Evolutionary conservation across 2,113 vertebrate genomes (phyloP), one percentile per base, ranked within the genome.

Genomic region (Seriola rivoliana): DNA sequence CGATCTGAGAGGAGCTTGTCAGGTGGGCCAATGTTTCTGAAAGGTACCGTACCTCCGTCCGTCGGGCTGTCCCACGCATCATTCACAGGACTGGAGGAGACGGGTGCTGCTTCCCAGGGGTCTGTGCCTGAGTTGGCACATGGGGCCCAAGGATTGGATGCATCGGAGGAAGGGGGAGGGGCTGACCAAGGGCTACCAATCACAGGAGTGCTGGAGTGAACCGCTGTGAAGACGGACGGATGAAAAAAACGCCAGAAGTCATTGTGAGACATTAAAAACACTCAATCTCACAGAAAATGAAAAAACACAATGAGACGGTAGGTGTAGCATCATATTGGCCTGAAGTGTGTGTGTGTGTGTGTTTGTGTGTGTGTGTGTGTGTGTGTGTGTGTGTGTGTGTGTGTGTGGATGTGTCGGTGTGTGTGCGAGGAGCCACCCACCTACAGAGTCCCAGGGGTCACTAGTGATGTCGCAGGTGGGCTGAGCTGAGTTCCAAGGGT

Each of bases 81-180:
- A 75, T 90, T 3, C 89, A 90, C 68, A 77, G 91, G 89, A 92
- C 90, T 92, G 58, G 91, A 78, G 55, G 85, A 89, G 66, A 76
- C 85, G 86, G 95, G 95, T 52, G 92, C 92, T 81, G 95, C 91
- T 79, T 97, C 96, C 97, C 97, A 98, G 0, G 95, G 96, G 82
- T 96, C 96, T 9, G 94, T 89, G 72, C 92, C 89, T 0, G 94
- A 86, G 74, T 95, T 93, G 64, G 93, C 82, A 83, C 74, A 84
- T 12, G 95, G 93, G 29, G 91, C 91, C 95, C 95, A 95, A 16
- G 92, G 91, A 65, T 94, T 93, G 78, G 92, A 64, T 10, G 85
- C 67, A 34, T 82, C 86, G 32, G 79, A 73, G 59, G 94, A 91
- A 2, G 91, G 44, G 14, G 91, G 84, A 5, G 87, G 91, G 16